Percentiles rank a stretch among this genome's conserved stretches.
These are phyloP conservation scores for Forpus xanthops DNA, from an alignment of 2,797 vertebrate species.

Conservation along the genomic window DNA sequence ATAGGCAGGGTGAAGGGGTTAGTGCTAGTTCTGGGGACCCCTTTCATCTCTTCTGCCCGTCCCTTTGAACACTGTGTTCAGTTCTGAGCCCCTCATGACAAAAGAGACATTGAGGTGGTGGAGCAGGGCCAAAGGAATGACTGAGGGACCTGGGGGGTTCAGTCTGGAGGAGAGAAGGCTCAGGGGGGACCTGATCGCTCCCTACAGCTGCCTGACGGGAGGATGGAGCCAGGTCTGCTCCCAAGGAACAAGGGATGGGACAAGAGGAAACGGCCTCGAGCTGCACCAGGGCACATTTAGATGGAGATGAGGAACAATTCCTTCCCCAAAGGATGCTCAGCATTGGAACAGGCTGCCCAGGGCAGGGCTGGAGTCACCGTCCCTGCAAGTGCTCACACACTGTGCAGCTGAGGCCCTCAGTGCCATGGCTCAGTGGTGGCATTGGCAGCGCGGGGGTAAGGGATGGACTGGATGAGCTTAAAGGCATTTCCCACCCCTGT, in stretches of 20 bases:
- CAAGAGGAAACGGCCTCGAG: no score
- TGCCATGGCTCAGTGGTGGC: background rate
- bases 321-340: no score
- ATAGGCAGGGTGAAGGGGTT: background rate
- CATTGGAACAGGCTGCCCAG: no score
- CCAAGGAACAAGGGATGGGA: no score
- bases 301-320: no score
- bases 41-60: background rate
- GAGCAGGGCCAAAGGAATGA: no score
- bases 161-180: background rate
- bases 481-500: background rate
- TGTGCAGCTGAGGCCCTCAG: background rate
- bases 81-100: background rate
- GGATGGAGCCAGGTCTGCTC: no score
- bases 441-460: no score
- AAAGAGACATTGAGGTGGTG: background rate
- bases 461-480: background rate
- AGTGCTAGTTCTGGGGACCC: background rate
- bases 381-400: background rate
- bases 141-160: background rate
- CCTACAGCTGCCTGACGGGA: no score
- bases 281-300: no score
- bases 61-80: background rate
- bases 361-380: no score
- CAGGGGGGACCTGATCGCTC: no score